phyloP scores from a whole-genome alignment of 2,113 vertebrate species.

The Neopipo cinnamomea region DNA sequence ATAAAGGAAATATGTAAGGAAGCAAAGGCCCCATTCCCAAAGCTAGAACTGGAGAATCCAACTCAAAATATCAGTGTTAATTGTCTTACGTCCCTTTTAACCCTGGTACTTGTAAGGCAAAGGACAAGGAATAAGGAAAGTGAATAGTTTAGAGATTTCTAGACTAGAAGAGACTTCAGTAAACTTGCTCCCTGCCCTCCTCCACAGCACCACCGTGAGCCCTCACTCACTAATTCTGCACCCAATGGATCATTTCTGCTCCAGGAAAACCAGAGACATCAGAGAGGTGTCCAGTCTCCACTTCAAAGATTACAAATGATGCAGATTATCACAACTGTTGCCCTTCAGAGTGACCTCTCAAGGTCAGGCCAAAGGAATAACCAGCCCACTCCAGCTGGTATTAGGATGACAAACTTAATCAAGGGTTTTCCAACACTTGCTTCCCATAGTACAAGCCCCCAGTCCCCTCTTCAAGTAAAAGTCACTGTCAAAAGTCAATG shows the following conservation, averaged over 20 bases:
- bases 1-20: not conserved
- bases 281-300: not conserved
- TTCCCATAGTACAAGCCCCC: not conserved
- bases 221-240: not conserved
- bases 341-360: not conserved
- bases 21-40: not conserved
- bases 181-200: not conserved
- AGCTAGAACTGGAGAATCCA: not conserved
- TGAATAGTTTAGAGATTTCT: not conserved
- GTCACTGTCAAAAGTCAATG: not conserved
- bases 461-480: not conserved
- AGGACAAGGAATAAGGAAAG: not conserved
- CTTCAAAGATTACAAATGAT: not conserved
- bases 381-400: not conserved
- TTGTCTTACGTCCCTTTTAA: not conserved
- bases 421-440: not conserved
- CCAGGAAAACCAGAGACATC: not conserved
- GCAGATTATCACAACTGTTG: not conserved
- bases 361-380: not conserved
- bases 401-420: not conserved
- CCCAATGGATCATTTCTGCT: not conserved
- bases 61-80: not conserved
- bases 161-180: not conserved
- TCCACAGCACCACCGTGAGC: fast-evolving
- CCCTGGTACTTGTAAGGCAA: not conserved